A percentile compares a stretch with the other conserved stretches of the same genome.
Evolutionary conservation across 2,113 vertebrate species (phyloP).

Genomic region (Apodemus speciosus): DNA sequence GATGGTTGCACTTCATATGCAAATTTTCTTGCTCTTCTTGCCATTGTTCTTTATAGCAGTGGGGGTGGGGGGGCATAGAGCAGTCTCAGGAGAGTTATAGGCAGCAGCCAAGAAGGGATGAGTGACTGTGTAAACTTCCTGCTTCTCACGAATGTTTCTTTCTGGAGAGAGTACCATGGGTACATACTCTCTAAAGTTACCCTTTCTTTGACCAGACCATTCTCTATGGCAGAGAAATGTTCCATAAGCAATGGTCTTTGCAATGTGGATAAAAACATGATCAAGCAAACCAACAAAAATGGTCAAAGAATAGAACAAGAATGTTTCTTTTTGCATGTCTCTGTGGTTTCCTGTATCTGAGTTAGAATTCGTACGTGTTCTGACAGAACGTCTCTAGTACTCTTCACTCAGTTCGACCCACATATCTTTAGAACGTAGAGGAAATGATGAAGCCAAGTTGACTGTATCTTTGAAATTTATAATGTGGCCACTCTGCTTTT

Average conservation of each 20-base stretch:
- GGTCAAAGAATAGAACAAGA: neutral
- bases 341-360: no score
- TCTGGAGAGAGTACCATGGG: neutral
- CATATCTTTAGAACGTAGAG: neutral
- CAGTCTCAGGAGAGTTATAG: neutral
- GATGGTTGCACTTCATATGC: neutral
- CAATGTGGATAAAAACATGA: neutral
- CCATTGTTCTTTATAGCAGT: neutral
- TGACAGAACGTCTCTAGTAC: neutral
- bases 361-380: neutral
- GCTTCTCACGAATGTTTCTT: neutral
- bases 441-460: neutral
- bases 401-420: neutral
- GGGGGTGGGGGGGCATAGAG: neutral
- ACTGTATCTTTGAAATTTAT: neutral
- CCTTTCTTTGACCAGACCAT: neutral
- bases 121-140: neutral
- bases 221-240: no score
- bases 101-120: neutral
- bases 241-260: neutral
- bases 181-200: neutral
- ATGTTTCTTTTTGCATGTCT: neutral
- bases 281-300: neutral
- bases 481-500: neutral
- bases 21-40: neutral